These are phyloP conservation scores for Hyalella azteca DNA, from an alignment of 2,888 invertebrate species.

Conservation along the genomic window DNA sequence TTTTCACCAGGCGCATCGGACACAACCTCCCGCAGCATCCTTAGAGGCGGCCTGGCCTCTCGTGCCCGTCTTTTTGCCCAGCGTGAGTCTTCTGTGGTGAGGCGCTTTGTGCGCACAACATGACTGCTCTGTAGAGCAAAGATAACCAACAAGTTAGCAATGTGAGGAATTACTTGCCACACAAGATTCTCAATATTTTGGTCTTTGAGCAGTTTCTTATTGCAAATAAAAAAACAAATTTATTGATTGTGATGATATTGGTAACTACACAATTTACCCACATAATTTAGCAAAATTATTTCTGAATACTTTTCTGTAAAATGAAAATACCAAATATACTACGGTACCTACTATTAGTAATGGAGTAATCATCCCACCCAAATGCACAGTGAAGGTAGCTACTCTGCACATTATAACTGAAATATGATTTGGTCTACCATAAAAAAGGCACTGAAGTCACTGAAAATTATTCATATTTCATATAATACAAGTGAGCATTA, in stretches of 20 bases:
- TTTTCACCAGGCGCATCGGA: slow-evolving; percentile 18
- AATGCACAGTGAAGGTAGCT: background rate
- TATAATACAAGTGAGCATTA: no score
- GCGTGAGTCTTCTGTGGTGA: background rate
- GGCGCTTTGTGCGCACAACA: background rate
- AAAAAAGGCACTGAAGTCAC: background rate
- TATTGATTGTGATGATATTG: no score
- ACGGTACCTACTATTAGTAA: background rate
- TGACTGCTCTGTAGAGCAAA: background rate
- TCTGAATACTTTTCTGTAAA: background rate
- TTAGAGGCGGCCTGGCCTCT: background rate
- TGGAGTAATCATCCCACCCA: background rate
- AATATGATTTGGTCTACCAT: no score
- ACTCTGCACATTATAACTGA: no score
- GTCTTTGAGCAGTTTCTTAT: no score
- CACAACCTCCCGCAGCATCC: slow-evolving; percentile 4
- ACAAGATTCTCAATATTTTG: no score
- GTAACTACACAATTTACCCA: no score
- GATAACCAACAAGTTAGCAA: background rate
- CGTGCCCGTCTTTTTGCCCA: background rate
- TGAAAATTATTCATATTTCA: background rate
- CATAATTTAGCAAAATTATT: background rate
- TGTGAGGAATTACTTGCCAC: no score
- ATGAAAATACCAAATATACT: background rate
- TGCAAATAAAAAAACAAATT: no score